Evolutionary conservation across 2,113 vertebrate species (phyloP).

Genomic region (Gymnobelideus leadbeateri): DNA sequence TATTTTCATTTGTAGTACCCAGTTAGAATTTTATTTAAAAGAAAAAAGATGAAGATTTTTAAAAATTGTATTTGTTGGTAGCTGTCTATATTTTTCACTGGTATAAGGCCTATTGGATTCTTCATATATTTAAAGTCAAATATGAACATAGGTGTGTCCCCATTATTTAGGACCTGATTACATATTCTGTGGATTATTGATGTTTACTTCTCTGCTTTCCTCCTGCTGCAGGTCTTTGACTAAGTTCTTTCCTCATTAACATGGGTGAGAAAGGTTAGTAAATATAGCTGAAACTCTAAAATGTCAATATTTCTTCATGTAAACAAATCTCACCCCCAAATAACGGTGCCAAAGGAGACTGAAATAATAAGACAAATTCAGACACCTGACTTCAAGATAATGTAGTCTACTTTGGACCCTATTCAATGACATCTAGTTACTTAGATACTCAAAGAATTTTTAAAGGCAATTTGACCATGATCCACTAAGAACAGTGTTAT

Average conservation of each 20-base stretch:
- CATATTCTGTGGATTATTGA: background rate
- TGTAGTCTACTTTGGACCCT: background rate
- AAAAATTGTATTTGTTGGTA: background rate
- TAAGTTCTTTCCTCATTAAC: constrained; percentile 32
- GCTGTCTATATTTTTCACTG: background rate
- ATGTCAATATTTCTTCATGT: constrained; percentile 36
- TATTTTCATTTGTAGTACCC: background rate
- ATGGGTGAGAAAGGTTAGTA: background rate
- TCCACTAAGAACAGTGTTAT: background rate
- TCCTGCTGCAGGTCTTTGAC: background rate
- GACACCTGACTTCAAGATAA: background rate
- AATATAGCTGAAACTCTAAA: constrained; percentile 3
- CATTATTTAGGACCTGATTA: background rate
- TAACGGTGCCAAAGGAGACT: background rate
- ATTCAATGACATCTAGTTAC: background rate
- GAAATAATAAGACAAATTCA: background rate
- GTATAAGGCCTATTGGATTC: background rate
- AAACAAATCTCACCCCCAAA: constrained; percentile 25
- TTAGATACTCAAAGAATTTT: background rate
- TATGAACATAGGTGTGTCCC: background rate
- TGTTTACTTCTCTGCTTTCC: background rate
- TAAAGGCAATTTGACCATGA: background rate
- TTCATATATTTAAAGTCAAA: background rate
- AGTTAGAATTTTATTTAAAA: background rate
- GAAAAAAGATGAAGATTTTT: background rate